Evolutionary conservation across 2,888 invertebrate genomes (phyloP).

Genomic region (Folsomia manolachei): DNA sequence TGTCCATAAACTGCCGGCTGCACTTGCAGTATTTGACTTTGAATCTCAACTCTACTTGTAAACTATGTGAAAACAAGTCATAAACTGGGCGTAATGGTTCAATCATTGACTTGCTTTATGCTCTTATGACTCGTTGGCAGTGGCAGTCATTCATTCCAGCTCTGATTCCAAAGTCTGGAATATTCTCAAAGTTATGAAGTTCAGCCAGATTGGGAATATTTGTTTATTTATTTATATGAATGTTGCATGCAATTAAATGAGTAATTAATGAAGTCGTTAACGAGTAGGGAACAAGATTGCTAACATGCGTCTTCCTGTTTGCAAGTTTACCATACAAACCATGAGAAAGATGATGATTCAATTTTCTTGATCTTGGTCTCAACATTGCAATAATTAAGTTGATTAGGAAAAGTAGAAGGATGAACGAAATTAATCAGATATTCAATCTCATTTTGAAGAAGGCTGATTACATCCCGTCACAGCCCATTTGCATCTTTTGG

Average conservation of each 20-base stretch:
- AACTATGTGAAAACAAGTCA: conserved; percentile 10
- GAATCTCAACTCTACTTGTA: conserved; percentile 9
- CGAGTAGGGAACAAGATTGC: not conserved
- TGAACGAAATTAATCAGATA: not conserved
- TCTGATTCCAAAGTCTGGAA: not conserved
- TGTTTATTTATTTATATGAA: not conserved
- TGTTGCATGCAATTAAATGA: not conserved
- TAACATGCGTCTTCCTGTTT: not conserved
- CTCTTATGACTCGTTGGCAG: not conserved
- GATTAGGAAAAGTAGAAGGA: not conserved
- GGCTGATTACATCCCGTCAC: too few relatives aligned
- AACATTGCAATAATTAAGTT: not conserved
- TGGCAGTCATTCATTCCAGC: not conserved
- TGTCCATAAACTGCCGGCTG: not conserved
- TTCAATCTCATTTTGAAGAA: not conserved
- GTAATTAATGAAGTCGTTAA: not conserved
- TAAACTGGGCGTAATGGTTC: conserved; percentile 12
- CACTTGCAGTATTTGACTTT: too few relatives aligned
- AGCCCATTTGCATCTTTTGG: not conserved
- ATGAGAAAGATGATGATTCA: too few relatives aligned
- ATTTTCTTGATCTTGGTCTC: too few relatives aligned
- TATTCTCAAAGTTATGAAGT: not conserved
- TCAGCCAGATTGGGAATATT: not conserved
- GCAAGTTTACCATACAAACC: too few relatives aligned
- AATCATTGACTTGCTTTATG: too few relatives aligned